Evolutionary conservation across 1,140 invertebrate genomes (phyloP).

Genomic region (Triops cancriformis): DNA sequence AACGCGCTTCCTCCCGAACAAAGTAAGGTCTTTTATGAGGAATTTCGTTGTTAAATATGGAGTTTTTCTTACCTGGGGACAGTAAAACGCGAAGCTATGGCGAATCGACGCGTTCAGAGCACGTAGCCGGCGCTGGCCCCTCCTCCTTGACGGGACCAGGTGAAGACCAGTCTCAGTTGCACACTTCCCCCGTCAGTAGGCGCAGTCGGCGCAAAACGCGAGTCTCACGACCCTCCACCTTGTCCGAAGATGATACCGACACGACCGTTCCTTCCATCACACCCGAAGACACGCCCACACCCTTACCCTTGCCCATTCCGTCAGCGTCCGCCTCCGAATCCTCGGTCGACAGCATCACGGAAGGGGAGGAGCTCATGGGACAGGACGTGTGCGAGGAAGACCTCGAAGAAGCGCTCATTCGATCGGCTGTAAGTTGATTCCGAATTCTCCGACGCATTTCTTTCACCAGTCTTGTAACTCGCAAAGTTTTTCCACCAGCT

Average conservation of each 20-base stretch:
- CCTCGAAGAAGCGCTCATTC: neutral
- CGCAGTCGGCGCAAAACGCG: neutral
- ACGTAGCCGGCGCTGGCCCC: neutral
- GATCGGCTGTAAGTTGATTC: neutral
- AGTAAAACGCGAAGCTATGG: neutral
- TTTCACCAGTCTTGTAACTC: neutral
- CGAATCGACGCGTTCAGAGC: neutral
- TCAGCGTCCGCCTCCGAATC: neutral
- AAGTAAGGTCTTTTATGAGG: conserved; percentile 1
- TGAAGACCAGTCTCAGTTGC: conserved; percentile 7
- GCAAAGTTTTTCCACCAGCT: neutral
- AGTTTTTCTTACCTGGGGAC: neutral
- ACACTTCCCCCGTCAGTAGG: neutral
- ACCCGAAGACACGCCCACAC: neutral
- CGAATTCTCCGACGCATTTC: no score
- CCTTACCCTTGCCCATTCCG: neutral
- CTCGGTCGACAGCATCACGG: neutral
- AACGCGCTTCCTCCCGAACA: conserved; percentile 20
- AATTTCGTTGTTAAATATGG: neutral
- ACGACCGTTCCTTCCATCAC: neutral
- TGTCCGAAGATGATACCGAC: neutral
- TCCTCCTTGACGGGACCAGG: neutral
- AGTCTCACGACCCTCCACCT: neutral
- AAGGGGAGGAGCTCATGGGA: conserved; percentile 9
- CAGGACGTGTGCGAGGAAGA: neutral